Evolutionary conservation across 2,888 invertebrate genomes (phyloP), one percentile per base, ranked within the genome.

Genomic region (Drosophila cyrtoloma): DNA sequence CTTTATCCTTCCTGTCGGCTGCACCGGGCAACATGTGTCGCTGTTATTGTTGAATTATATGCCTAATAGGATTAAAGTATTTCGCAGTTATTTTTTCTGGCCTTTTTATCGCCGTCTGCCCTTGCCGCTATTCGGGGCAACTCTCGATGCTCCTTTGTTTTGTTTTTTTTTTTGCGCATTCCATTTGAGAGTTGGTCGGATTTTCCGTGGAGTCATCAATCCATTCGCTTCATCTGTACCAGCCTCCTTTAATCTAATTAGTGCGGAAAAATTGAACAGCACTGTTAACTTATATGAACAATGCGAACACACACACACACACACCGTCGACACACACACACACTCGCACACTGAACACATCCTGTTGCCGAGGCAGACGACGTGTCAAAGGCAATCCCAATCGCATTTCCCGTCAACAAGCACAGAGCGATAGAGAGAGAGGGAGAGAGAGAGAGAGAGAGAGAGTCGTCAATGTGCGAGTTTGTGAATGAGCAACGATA

Each of bases 31-130:
- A 92, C 92, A 92, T 92, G 92, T 92, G 92, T 91, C 92, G 91
- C 75, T 91, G 92, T 91, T 92, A 91, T 92, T 92, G 91, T 91
- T 92, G 92, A 92, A 92, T 92, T 92, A 92, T 92, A 90, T 86
- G 84, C 86, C 87, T 92, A 92, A 92, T 92, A 92, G 92, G 92
- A 92, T 92, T 92, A 92, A 91, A 91, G 92, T 86, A 88, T 92
- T 92, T 91, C 91, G 77, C 90, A 87, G 88, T 88, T 86, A 73
- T 76, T 88, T 76, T 87, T 71, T 35, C 44, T 52, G 75, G 73
- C 79, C 80, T 83, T 85, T 86, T 87, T 86, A 78, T 77, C 73
- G 79, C 74, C 75, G 77, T 81, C 78, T 73, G 83, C 57, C 76
- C 60, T 53, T 53, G 37, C 56, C 65, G 67, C 62, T 79, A 68